Conservation (phyloP, 2,888 invertebrate genomes). For the Polydrusus pterygomalis region DNA sequence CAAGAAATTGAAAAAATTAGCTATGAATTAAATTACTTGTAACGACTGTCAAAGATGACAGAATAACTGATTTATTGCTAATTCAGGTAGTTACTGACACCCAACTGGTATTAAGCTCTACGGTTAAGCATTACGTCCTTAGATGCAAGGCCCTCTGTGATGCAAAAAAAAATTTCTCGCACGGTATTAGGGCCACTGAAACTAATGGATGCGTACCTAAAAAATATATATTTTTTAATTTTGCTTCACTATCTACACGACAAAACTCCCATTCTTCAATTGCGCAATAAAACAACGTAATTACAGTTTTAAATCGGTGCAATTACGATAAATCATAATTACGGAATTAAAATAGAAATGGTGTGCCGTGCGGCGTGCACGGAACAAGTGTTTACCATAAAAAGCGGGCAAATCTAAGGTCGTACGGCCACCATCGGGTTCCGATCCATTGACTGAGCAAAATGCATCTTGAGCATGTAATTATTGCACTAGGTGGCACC, state of each 20-base stretch:
- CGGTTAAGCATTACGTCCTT: too few relatives aligned
- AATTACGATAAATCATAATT: constrained; percentile 50
- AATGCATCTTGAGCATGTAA: constrained; percentile 28
- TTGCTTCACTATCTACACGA: neutral
- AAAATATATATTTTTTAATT: too few relatives aligned
- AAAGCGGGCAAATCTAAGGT: constrained; percentile 37
- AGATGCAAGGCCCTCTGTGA: too few relatives aligned
- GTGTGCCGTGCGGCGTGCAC: constrained; percentile 30
- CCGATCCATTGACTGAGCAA: constrained; percentile 46
- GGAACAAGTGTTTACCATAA: constrained; percentile 43
- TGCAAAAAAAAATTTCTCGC: too few relatives aligned
- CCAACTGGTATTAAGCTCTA: too few relatives aligned
- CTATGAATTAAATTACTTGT: too few relatives aligned
- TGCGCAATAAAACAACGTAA: constrained; percentile 43
- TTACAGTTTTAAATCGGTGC: constrained; percentile 34
- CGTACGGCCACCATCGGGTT: constrained; percentile 41
- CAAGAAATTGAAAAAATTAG: too few relatives aligned
- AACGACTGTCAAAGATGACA: too few relatives aligned
- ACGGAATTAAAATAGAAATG: constrained; percentile 35
- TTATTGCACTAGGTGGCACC: constrained; percentile 15
- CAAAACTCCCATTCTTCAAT: constrained; percentile 37
- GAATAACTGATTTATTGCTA: too few relatives aligned
- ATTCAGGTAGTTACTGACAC: too few relatives aligned
- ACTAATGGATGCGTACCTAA: too few relatives aligned
- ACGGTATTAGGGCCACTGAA: too few relatives aligned